Evolutionary conservation across 2,797 vertebrate genomes (phyloP), one percentile per base, ranked within the genome.

Genomic region (Lithobates sylvaticus): DNA sequence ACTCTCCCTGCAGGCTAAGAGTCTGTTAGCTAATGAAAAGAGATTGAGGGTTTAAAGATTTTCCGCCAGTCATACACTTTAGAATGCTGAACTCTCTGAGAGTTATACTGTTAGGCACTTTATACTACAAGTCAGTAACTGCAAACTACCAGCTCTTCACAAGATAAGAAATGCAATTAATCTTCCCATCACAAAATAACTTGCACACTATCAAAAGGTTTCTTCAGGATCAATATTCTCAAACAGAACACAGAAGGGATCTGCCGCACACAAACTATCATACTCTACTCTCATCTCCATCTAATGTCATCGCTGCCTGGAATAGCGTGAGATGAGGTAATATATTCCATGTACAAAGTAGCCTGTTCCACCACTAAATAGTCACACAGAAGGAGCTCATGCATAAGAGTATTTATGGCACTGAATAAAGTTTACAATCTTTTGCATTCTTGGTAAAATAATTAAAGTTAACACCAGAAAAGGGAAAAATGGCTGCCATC

Each of bases 1-100:
- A 69, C 64, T 71, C 84, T 81, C 44, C 71, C 73, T 70, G 36
- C 73, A 70, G 26, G 54, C 85, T 21, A 21, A 78, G 76, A 84
- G 74, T 34, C 75, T 67, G 54, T 39, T 50, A 87, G 39, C 73
- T 86, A 86, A 86, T 83, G 79, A 83, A 70, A 70, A 74, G 81
- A 58, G n/a, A 87, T 77, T 81, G 79, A 81, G 79, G 69, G 69
- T 79, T 81, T 87, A 87, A 84, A 87, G 86, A 87, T 87, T 87
- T 84, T 87, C 85, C 69, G 75, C 69, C 23, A 39, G 42, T 84
- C 71, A 70, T 69, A 64, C 29, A 65, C 47, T 67, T 58, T 74
- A 50, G 54, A 75, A 42, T 54, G 68, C 42, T 5, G 75, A 12
- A 47, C 39, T 65, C 85, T 87, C 36, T 50, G 65, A 12, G 23